A percentile compares a stretch with the other conserved stretches of the same genome.
These are phyloP conservation scores for Capricornis sumatraensis DNA, from an alignment of 2,113 vertebrate genomes.

Conservation along the genomic window DNA sequence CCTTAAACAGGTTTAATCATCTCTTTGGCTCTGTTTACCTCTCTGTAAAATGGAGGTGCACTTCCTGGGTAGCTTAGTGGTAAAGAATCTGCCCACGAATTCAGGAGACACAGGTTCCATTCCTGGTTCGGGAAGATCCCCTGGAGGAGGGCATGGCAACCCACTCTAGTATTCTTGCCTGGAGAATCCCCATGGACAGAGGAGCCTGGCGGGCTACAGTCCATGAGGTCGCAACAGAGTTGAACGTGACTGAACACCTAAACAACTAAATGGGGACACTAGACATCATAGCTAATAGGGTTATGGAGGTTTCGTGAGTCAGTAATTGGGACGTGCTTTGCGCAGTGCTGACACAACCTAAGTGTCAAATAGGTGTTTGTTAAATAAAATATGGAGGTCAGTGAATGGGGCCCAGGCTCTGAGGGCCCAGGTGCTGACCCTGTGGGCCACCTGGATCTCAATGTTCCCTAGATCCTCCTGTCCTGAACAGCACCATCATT, in stretches of 20 bases:
- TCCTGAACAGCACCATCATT: not conserved
- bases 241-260: not conserved
- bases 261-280: not conserved
- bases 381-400: not conserved
- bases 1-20: not conserved
- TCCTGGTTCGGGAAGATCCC: not conserved
- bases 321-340: not conserved
- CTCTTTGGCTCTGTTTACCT: not conserved
- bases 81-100: not conserved
- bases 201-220: not conserved
- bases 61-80: not conserved
- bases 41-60: not conserved
- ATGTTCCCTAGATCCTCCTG: not conserved
- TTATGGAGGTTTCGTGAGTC: not conserved
- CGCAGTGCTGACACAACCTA: not conserved
- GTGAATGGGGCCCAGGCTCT: not conserved
- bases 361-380: not conserved
- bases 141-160: not conserved
- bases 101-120: not conserved
- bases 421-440: not conserved
- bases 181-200: not conserved
- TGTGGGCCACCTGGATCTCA: not conserved
- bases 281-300: not conserved
- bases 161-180: not conserved
- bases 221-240: not conserved